These are phyloP conservation scores for Drosophila ogumai DNA, from an alignment of 1,140 invertebrate species.

Conservation along the genomic window DNA sequence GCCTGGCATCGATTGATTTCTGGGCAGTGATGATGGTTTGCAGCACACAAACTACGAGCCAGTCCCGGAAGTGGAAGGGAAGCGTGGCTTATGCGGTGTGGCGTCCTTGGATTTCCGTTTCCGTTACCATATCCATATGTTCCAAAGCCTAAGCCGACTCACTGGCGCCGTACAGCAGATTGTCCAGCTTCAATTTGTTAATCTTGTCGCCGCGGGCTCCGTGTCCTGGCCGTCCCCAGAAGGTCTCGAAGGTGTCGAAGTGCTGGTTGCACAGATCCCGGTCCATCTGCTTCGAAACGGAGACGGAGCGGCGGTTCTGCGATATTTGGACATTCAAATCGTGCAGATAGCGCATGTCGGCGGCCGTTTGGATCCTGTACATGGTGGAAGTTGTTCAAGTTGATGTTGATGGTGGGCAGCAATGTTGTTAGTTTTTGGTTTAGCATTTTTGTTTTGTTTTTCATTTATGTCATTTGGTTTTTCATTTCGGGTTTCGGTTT, in stretches of 20 bases:
- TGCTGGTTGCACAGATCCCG: slow-evolving; percentile 86
- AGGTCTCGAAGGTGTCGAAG: slow-evolving; percentile 88
- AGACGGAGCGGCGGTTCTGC: slow-evolving; percentile 76
- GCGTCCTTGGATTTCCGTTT: slow-evolving; percentile 1
- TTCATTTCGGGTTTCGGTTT: slow-evolving; percentile 36
- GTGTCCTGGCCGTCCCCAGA: slow-evolving; percentile 89
- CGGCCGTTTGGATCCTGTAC: slow-evolving; percentile 68
- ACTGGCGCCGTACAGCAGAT: slow-evolving; percentile 78
- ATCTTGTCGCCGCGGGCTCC: slow-evolving; percentile 86
- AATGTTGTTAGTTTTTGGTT: slow-evolving; percentile 26
- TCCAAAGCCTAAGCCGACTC: slow-evolving; percentile 45
- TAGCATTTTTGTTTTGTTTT: slow-evolving; percentile 15
- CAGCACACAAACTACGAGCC: slow-evolving; percentile 62
- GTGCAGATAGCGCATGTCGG: slow-evolving; percentile 76
- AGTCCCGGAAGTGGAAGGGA: slow-evolving; percentile 7
- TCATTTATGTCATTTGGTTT: slow-evolving; percentile 38
- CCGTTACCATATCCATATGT: neutral
- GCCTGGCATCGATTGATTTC: slow-evolving; percentile 60
- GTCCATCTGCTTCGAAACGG: slow-evolving; percentile 85
- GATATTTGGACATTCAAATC: slow-evolving; percentile 84
- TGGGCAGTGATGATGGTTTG: slow-evolving; percentile 52
- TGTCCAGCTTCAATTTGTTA: slow-evolving; percentile 83
- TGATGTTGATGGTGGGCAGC: slow-evolving; percentile 28
- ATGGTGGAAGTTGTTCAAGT: slow-evolving; percentile 15
- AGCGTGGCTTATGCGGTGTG: neutral